Evolutionary conservation across 2,113 vertebrate genomes (phyloP).

Genomic region (Plectropomus leopardus): DNA sequence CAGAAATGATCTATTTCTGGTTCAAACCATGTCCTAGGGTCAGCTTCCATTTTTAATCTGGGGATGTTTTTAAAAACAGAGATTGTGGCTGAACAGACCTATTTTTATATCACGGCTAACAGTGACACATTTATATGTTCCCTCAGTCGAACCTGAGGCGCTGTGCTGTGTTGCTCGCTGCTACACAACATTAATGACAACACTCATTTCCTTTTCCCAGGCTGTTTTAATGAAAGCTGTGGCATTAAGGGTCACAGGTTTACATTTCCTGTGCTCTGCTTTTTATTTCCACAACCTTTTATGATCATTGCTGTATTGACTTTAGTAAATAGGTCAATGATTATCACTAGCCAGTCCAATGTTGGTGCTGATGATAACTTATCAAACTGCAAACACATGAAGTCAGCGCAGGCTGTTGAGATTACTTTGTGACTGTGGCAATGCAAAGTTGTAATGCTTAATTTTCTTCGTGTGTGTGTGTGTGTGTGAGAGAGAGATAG

Average conservation of each 20-base stretch:
- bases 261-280: constrained; percentile 61
- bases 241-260: constrained; percentile 49
- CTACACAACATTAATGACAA: constrained; percentile 69
- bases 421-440: constrained; percentile 47
- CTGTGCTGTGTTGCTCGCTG: constrained; percentile 58
- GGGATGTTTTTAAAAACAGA: constrained; percentile 39
- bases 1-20: constrained; percentile 54
- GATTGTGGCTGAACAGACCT: constrained; percentile 47
- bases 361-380: constrained; percentile 74
- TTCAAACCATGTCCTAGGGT: constrained; percentile 52
- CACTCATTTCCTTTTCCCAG: constrained; percentile 60
- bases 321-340: constrained; percentile 78
- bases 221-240: constrained; percentile 56
- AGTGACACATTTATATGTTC: constrained; percentile 53
- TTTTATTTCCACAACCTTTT: constrained; percentile 60
- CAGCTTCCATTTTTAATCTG: constrained; percentile 65
- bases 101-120: constrained; percentile 61
- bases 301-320: constrained; percentile 74
- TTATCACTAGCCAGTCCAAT: constrained; percentile 62
- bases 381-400: constrained; percentile 77
- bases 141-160: constrained; percentile 58
- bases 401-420: constrained; percentile 60
- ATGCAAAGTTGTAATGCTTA: constrained; percentile 41
- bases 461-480: constrained; percentile 22
- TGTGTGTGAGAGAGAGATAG: neutral